Percentiles rank a stretch among this genome's conserved stretches.
phyloP scores from a whole-genome alignment of 2,113 vertebrate genomes.

The Noctilio leporinus region DNA sequence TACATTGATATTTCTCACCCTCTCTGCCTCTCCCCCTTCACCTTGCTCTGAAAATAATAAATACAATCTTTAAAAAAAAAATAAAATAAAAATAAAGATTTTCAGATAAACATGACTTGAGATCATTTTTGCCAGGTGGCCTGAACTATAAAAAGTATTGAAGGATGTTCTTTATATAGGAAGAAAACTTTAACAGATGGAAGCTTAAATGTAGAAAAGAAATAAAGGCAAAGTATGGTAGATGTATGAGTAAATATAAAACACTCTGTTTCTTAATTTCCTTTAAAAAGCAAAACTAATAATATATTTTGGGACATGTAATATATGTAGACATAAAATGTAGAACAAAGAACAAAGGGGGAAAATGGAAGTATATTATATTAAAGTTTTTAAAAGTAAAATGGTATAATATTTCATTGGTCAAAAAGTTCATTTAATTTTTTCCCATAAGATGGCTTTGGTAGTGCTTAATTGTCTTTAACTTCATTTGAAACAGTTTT shows the following conservation, averaged over 20 bases:
- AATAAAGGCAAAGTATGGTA: neutral
- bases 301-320: neutral
- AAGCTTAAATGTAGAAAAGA: neutral
- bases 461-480: too few relatives aligned
- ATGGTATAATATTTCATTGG: neutral
- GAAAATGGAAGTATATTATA: neutral
- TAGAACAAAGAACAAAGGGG: neutral
- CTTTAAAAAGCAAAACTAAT: neutral
- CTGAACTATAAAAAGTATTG: neutral
- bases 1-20: too few relatives aligned
- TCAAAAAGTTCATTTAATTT: too few relatives aligned
- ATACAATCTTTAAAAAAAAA: too few relatives aligned
- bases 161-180: neutral
- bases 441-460: too few relatives aligned
- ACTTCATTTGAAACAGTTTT: too few relatives aligned
- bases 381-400: neutral
- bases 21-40: too few relatives aligned
- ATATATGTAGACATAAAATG: neutral
- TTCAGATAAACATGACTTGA: neutral
- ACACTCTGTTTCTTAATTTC: neutral
- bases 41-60: too few relatives aligned
- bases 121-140: neutral
- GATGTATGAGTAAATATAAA: neutral
- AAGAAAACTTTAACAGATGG: neutral
- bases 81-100: neutral